Evolutionary conservation across 2,797 vertebrate genomes (phyloP).

Genomic region (Poecilia picta): DNA sequence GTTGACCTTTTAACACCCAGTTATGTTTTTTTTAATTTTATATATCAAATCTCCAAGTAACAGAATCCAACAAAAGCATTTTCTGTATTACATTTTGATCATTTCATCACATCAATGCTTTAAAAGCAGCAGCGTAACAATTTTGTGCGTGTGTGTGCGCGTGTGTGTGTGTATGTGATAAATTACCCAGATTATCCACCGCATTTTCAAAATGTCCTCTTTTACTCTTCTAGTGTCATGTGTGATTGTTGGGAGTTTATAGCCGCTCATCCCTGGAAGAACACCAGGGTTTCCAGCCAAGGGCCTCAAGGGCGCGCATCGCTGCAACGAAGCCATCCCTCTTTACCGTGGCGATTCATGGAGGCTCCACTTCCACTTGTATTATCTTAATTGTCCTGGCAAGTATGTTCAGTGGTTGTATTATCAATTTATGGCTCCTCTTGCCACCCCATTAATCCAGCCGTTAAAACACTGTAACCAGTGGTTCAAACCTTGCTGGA

Average conservation of each 20-base stretch:
- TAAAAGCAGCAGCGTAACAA: background rate
- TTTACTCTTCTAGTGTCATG: conserved; percentile 26
- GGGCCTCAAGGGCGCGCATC: conserved; percentile 73
- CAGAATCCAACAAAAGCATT: conserved; percentile 40
- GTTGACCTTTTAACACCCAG: conserved; percentile 66
- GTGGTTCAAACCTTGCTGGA: conserved; percentile 66
- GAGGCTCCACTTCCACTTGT: conserved; percentile 80
- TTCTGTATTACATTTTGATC: conserved; percentile 17
- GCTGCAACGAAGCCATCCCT: conserved; percentile 63
- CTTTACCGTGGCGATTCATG: conserved; percentile 77
- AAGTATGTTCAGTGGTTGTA: conserved; percentile 85
- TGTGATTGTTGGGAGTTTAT: conserved; percentile 60
- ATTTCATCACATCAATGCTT: background rate
- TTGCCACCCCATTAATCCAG: conserved; percentile 86
- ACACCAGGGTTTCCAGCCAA: conserved; percentile 46
- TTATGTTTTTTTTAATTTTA: too few species aligned
- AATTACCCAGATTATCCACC: conserved; percentile 22
- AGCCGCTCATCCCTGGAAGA: conserved; percentile 39
- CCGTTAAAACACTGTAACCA: conserved; percentile 84
- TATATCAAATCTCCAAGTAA: conserved; percentile 43
- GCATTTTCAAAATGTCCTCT: conserved; percentile 21
- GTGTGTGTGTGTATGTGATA: background rate
- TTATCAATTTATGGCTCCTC: conserved; percentile 84
- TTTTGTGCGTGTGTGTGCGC: too few species aligned
- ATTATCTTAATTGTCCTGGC: conserved; percentile 86